Conservation (phyloP, 1,140 invertebrate species). For the Panagrolaimus sp. region DNA sequence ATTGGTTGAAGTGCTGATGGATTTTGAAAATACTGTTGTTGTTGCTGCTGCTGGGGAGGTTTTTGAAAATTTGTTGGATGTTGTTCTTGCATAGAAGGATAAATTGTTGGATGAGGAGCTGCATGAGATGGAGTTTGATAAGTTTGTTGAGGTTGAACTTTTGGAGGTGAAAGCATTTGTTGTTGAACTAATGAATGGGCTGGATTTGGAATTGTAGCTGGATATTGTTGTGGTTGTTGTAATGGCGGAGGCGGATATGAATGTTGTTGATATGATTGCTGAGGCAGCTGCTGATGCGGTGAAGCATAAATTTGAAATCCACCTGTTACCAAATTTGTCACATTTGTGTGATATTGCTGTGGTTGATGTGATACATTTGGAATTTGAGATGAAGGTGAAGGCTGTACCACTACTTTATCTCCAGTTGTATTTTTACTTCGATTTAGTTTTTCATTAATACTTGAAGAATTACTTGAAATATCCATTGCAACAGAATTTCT, state of each 20-base stretch:
- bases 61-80: too few species aligned
- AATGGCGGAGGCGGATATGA: neutral
- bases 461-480: neutral
- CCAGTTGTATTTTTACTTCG: neutral
- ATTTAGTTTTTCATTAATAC: too few species aligned
- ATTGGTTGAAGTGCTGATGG: neutral
- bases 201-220: neutral
- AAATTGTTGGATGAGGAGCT: too few species aligned
- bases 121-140: neutral
- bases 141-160: neutral
- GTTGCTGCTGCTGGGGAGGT: neutral
- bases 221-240: neutral
- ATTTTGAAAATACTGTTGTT: too few species aligned
- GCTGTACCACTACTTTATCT: neutral
- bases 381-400: neutral
- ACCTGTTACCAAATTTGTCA: neutral
- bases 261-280: neutral
- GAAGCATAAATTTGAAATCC: neutral
- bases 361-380: neutral
- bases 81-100: neutral
- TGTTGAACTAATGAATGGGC: neutral
- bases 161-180: neutral
- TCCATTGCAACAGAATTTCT: slow-evolving; percentile 4
- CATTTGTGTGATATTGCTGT: neutral
- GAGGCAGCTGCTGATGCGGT: too few species aligned